Evolutionary conservation across 2,888 invertebrate genomes (phyloP).

Genomic region (Drosophila austrosaltans): DNA sequence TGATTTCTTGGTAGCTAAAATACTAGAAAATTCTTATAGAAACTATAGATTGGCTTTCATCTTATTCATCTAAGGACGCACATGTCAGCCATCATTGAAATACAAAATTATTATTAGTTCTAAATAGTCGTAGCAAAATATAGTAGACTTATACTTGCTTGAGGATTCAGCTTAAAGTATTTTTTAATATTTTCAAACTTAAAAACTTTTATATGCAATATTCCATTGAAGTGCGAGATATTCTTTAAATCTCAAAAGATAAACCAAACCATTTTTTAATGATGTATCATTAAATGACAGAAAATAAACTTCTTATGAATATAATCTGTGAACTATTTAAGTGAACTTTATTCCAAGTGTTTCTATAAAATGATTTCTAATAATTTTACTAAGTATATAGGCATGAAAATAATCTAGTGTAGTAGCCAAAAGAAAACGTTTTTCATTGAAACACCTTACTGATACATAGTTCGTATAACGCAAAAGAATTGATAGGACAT

Average conservation of each 20-base stretch:
- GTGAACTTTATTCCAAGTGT: background rate
- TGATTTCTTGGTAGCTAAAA: slow-evolving; percentile 24
- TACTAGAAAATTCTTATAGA: slow-evolving; percentile 13
- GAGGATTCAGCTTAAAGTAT: too few relatives aligned
- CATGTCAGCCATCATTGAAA: too few relatives aligned
- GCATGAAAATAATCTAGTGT: background rate
- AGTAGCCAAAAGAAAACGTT: too few relatives aligned
- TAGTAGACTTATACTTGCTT: too few relatives aligned
- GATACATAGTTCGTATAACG: slow-evolving; percentile 71
- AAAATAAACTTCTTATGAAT: background rate
- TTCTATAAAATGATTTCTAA: background rate
- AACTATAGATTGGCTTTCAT: background rate
- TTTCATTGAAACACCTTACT: slow-evolving; percentile 18
- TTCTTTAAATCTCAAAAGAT: too few relatives aligned
- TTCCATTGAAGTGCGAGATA: too few relatives aligned
- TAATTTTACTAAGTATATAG: background rate
- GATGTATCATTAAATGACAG: too few relatives aligned
- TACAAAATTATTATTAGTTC: background rate
- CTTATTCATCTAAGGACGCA: background rate
- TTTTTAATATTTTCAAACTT: too few relatives aligned
- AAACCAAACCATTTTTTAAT: too few relatives aligned
- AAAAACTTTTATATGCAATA: too few relatives aligned
- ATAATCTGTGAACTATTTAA: background rate
- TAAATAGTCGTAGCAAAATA: too few relatives aligned
- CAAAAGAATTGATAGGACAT: slow-evolving; percentile 73